These are phyloP conservation scores for Perizoma flavofasciatum DNA, from an alignment of 2,888 invertebrate species.

Conservation along the genomic window DNA sequence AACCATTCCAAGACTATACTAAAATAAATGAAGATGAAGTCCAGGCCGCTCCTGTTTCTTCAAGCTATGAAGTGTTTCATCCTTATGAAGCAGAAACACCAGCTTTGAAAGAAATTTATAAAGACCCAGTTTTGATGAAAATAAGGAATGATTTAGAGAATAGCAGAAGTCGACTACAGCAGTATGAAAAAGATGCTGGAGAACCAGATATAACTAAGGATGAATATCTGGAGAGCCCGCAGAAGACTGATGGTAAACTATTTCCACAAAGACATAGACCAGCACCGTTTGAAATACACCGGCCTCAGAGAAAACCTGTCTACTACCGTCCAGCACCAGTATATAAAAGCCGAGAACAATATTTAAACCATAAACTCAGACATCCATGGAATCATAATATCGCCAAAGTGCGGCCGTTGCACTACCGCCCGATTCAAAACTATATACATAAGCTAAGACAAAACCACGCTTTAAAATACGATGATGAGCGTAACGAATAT, in stretches of 20 bases:
- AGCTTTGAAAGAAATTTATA: constrained; percentile 63
- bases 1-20: constrained; percentile 60
- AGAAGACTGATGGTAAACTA: constrained; percentile 65
- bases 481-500: constrained; percentile 76
- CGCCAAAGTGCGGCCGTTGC: constrained; percentile 70
- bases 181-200: constrained; percentile 67
- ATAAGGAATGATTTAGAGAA: constrained; percentile 63
- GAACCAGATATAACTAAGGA: constrained; percentile 59
- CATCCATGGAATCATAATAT: constrained; percentile 75
- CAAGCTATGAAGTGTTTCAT: constrained; percentile 71
- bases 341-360: constrained; percentile 53
- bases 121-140: constrained; percentile 66
- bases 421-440: constrained; percentile 72
- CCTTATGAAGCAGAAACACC: constrained; percentile 73
- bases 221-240: constrained; percentile 69
- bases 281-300: constrained; percentile 67
- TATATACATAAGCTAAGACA: constrained; percentile 69
- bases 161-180: constrained; percentile 59
- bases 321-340: constrained; percentile 61
- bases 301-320: constrained; percentile 64
- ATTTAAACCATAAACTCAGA: constrained; percentile 66
- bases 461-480: constrained; percentile 72
- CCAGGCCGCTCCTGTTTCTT: constrained; percentile 54
- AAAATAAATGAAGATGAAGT: constrained; percentile 46
- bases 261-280: constrained; percentile 66